A percentile compares a stretch with the other conserved stretches of the same genome.
These are phyloP conservation scores for Potamarius usumacintae DNA, from an alignment of 2,113 vertebrate species.

Conservation along the genomic window DNA sequence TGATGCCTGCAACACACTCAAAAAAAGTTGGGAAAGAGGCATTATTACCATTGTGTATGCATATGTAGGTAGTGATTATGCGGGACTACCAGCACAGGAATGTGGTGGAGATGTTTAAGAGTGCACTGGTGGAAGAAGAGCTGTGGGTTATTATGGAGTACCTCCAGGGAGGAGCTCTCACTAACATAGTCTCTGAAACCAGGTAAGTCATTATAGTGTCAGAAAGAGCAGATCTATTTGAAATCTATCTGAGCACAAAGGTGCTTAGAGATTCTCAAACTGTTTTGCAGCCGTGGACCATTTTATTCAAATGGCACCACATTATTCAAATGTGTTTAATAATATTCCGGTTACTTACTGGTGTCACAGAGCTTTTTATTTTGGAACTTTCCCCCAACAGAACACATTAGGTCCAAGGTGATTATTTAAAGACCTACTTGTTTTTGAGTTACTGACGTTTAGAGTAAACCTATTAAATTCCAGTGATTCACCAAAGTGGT, in stretches of 20 bases:
- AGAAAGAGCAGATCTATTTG: background rate
- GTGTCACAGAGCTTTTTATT: background rate
- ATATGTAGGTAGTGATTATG: conserved; percentile 93
- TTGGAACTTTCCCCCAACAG: background rate
- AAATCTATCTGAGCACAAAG: background rate
- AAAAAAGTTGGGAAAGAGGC: too few species aligned
- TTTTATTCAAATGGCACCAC: background rate
- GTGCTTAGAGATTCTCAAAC: background rate
- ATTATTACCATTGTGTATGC: background rate
- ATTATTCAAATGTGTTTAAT: background rate
- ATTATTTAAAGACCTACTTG: background rate
- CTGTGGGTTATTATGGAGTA: conserved; percentile 99
- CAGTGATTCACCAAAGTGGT: background rate
- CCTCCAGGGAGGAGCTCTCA: conserved; percentile 95
- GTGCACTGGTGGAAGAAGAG: conserved; percentile 95
- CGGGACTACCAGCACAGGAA: conserved; percentile 96
- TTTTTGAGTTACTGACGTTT: background rate
- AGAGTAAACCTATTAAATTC: background rate
- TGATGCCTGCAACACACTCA: too few species aligned
- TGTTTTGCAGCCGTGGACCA: background rate
- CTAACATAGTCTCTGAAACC: conserved; percentile 96
- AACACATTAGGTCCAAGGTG: background rate
- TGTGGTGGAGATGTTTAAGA: conserved; percentile 98
- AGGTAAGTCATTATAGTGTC: conserved; percentile 71
- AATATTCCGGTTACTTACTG: background rate